A percentile compares a stretch with the other conserved stretches of the same genome.
phyloP scores from a whole-genome alignment of 2,113 vertebrate species.

The Clupea harengus region DNA sequence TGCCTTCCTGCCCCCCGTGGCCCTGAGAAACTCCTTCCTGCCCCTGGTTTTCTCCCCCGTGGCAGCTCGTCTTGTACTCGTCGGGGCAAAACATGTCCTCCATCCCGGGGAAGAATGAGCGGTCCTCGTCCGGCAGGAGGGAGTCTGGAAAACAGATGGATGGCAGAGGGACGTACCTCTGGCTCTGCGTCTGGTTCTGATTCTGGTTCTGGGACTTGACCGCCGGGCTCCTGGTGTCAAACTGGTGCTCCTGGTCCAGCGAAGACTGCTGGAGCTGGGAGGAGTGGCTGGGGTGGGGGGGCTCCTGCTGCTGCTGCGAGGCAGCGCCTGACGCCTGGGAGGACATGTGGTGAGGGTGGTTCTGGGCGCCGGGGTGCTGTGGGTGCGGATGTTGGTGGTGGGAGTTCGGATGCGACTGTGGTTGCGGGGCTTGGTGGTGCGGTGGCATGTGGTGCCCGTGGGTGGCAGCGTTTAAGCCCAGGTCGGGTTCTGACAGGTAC shows the following conservation, averaged over 20 bases:
- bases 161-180: slow-evolving; percentile 85
- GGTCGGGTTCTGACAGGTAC: slow-evolving; percentile 72
- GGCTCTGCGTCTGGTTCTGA: slow-evolving; percentile 65
- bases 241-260: slow-evolving; percentile 81
- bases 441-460: slow-evolving; percentile 75
- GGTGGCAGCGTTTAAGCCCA: slow-evolving; percentile 59
- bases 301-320: slow-evolving; percentile 67
- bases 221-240: slow-evolving; percentile 77
- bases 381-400: slow-evolving; percentile 67
- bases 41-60: slow-evolving; percentile 70
- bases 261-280: slow-evolving; percentile 73
- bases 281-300: slow-evolving; percentile 65
- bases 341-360: slow-evolving; percentile 71
- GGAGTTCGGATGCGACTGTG: slow-evolving; percentile 54
- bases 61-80: slow-evolving; percentile 82
- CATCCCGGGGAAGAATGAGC: slow-evolving; percentile 93
- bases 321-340: slow-evolving; percentile 57
- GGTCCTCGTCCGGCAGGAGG: slow-evolving; percentile 86
- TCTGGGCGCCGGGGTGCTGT: not conserved
- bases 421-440: slow-evolving; percentile 57
- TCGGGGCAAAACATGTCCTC: slow-evolving; percentile 93
- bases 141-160: slow-evolving; percentile 96
- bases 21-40: slow-evolving; percentile 70
- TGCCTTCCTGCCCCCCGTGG: slow-evolving; percentile 61
- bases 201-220: slow-evolving; percentile 62